Base-by-base conservation (phyloP, 2,888 invertebrate species). In the Melieria omissa region DNA sequence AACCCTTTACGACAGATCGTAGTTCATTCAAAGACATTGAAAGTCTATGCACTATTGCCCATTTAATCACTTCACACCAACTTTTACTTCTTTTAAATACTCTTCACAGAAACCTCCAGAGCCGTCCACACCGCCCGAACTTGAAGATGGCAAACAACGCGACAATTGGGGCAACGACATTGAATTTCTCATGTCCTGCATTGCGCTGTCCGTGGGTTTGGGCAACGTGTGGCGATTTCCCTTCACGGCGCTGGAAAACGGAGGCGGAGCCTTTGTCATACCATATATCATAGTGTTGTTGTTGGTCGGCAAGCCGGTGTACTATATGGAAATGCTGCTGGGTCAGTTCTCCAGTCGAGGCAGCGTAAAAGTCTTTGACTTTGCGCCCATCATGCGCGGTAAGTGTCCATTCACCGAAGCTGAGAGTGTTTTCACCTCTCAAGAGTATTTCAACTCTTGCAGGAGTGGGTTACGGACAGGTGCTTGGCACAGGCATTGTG, bases 271-370 rank as follows among this genome's bases (percentile, higher is more conserved):
- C 2, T 92, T 92, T 78, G 85, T 92, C 0, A 90, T 92, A 73
- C 92, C 92, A 0, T 92, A 92, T 78, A 83, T 92, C 45, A 88
- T 92, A 57, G 89, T 92, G 3, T 84, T 92, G 41, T 82, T 91
- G 41, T 80, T 92, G 61, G 89, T 92, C 41, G 92, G 92, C 4
- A 89, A 91, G 75, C 92, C 92, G 0, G 88, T 93, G 70, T 93
- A 93, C 80, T 92, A 92, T 78, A 85, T 94, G 87, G 93, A 94
- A 86, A 90, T 92, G 88, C 84, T 91, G 6, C 83, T 93, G 54
- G 93, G 93, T 0, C 93, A 94, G 83, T 93, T 93, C 81, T 90
- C 91, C 29, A 91, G 91, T 74, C 88, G 89, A 72, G 93, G 93
- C 16, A 91, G 91, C 72, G 90, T 92, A 5, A 91, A 91, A 78